These are phyloP conservation scores for Aproaerema taeniolella DNA, from an alignment of 2,888 invertebrate species.

Conservation along the genomic window DNA sequence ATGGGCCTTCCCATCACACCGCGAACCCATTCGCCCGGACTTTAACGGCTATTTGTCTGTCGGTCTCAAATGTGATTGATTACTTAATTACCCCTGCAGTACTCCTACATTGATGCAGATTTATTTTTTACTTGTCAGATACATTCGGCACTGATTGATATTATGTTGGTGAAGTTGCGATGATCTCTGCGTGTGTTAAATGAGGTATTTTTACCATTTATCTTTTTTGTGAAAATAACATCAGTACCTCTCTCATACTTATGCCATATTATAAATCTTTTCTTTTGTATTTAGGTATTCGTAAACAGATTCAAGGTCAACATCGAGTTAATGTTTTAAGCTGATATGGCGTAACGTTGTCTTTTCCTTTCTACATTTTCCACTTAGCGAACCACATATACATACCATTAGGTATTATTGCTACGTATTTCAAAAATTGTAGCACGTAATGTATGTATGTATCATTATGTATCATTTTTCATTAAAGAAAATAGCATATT, in stretches of 20 bases:
- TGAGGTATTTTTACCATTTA: slow-evolving; percentile 1
- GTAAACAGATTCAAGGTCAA: not conserved
- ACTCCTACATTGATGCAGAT: not conserved
- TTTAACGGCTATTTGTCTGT: slow-evolving; percentile 67
- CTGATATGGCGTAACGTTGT: too few species aligned
- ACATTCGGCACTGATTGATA: not conserved
- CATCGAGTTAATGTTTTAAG: too few species aligned
- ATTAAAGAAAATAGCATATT: too few species aligned
- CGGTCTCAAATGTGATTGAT: slow-evolving; percentile 53
- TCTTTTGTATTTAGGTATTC: slow-evolving; percentile 5
- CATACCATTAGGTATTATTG: too few species aligned
- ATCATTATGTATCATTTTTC: too few species aligned
- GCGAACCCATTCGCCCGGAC: slow-evolving; percentile 50
- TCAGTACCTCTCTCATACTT: too few species aligned
- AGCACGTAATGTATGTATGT: too few species aligned
- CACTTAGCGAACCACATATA: too few species aligned
- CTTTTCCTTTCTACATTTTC: too few species aligned
- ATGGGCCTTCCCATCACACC: slow-evolving; percentile 36
- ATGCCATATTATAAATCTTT: slow-evolving; percentile 6
- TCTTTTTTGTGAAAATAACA: slow-evolving; percentile 2
- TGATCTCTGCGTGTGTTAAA: not conserved
- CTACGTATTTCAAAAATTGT: too few species aligned
- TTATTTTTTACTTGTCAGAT: slow-evolving; percentile 2
- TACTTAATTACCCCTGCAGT: slow-evolving; percentile 29
- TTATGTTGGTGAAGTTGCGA: not conserved